Base-by-base conservation (phyloP, 2,888 invertebrate genomes). In the Agriotes lineatus region DNA sequence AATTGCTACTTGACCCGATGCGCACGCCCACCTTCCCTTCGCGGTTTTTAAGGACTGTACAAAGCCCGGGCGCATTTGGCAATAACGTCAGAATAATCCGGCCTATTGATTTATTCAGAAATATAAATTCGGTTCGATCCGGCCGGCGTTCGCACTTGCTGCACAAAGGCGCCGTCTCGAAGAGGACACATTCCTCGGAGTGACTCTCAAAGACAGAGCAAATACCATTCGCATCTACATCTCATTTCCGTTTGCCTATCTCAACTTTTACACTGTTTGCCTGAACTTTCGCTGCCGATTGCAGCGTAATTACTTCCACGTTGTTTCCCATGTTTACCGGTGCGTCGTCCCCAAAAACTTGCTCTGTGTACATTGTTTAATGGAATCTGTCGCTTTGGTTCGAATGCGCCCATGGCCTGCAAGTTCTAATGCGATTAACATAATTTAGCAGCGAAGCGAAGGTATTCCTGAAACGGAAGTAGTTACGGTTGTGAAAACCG, bases 141-240 rank as follows among this genome's bases (percentile, higher is more conserved):
- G 44, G 37, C 5, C 48, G 35, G 14, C 45, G 33, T n/a, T n/a
- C n/a, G n/a, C n/a, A n/a, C n/a, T n/a, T n/a, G n/a, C n/a, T n/a
- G 14, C 35, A 60, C 33, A 35, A 20, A 18, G 42, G 37, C 54
- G 12, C 52, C 30, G 10, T 42, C 20, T 62, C n/a, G 39, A 39
- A 12, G 5, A 48, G 42, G 33, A 57, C 35, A 62, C 62, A 57
- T 45, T 57, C 64, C 35, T 57, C 22, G 30, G 18, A 39, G 45
- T 56, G 45, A 45, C 48, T 64, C 56, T 64, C 56, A 64, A 64
- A 64, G 64, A 48, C 44, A 64, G 35, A 56, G 64, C 56, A 64
- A 64, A 64, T 64, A 64, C 56, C 64, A 44, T 56, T 57, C 57
- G 57, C 48, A 45, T 64, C 45, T 64, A 57, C 64, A 64, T 64